Percentiles rank a stretch among this genome's conserved stretches.
Evolutionary conservation across 2,797 vertebrate species (phyloP).

Genomic region (Megaceryle alcyon): DNA sequence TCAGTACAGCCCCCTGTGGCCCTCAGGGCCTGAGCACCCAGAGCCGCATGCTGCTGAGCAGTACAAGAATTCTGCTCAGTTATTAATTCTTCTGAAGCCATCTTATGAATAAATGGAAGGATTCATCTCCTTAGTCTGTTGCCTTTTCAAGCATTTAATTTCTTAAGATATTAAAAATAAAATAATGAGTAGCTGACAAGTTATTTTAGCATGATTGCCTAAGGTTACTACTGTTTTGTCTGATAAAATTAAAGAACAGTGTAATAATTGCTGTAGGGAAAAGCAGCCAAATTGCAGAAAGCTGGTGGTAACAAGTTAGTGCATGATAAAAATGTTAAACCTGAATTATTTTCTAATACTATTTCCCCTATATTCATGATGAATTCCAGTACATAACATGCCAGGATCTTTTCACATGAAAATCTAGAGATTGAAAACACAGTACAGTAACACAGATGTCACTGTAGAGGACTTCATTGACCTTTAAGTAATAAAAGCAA

Average conservation of each 20-base stretch:
- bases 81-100: neutral
- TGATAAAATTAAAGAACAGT: constrained; percentile 41
- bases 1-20: accelerated
- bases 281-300: constrained; percentile 23
- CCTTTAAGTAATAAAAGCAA: constrained; percentile 60
- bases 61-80: accelerated
- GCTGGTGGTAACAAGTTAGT: neutral
- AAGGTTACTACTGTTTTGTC: neutral
- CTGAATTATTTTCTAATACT: neutral
- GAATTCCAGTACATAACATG: neutral
- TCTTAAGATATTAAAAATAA: constrained; percentile 32
- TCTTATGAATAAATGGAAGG: neutral
- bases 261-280: constrained; percentile 20
- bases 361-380: neutral
- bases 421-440: neutral
- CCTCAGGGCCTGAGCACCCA: neutral
- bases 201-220: constrained; percentile 41
- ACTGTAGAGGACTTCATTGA: neutral
- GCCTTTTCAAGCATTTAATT: neutral
- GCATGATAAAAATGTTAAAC: constrained; percentile 29
- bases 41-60: accelerated
- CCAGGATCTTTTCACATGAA: neutral
- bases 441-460: neutral
- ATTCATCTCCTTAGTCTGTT: neutral
- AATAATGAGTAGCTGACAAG: constrained; percentile 39